A percentile compares a stretch with the other conserved stretches of the same genome.
Conservation (phyloP, 2,888 invertebrate species). For the Brachylomia viminalis region DNA sequence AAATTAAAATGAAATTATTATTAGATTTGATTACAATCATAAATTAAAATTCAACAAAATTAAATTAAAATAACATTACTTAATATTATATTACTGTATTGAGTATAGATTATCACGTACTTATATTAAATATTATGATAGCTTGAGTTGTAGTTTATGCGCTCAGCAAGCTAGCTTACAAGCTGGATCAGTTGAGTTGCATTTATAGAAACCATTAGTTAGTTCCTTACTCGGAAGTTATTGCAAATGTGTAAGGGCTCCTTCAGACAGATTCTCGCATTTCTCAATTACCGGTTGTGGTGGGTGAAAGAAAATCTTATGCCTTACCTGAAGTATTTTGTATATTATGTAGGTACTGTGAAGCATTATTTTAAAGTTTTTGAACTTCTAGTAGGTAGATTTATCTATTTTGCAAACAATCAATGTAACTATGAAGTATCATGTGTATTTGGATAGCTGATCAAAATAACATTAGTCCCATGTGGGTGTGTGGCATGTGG, state of each 20-base stretch:
- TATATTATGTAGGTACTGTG: no score
- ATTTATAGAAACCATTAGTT: constrained; percentile 62
- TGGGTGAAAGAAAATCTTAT: neutral
- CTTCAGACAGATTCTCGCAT: constrained; percentile 27
- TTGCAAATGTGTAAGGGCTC: constrained; percentile 62
- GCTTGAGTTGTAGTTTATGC: neutral
- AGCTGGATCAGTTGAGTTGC: constrained; percentile 36
- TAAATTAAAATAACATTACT: no score
- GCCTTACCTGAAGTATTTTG: neutral
- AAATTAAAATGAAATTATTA: no score
- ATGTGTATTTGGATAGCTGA: neutral
- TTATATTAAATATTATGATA: no score
- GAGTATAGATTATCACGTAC: no score
- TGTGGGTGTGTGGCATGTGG: no score
- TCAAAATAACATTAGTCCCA: neutral
- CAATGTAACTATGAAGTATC: neutral
- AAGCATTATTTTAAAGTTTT: neutral
- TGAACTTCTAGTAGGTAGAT: neutral
- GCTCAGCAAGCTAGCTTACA: neutral
- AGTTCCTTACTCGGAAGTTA: constrained; percentile 67
- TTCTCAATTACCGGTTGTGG: constrained; percentile 11
- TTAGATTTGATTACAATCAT: no score
- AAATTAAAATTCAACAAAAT: no score
- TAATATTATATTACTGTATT: no score
- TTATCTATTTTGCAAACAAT: neutral